Conservation (phyloP, 2,797 vertebrate species). For the Nothura maculosa region DNA sequence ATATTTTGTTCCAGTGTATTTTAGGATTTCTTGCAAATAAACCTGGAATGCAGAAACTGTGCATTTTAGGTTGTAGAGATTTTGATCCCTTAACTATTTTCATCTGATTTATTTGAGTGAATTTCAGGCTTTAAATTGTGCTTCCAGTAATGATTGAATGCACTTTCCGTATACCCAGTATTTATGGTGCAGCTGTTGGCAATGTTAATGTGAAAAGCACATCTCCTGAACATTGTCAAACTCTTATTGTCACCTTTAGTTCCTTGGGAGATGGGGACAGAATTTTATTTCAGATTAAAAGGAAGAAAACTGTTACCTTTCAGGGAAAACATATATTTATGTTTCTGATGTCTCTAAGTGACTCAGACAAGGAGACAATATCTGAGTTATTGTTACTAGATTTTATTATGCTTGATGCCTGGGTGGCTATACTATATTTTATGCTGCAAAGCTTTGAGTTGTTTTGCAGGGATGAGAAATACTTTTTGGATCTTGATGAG, state of each 20-base stretch:
- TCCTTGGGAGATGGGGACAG: constrained; percentile 68
- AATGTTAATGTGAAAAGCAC: constrained; percentile 74
- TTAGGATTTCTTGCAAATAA: constrained; percentile 57
- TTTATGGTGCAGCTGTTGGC: constrained; percentile 67
- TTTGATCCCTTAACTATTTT: constrained; percentile 44
- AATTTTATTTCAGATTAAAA: constrained; percentile 77
- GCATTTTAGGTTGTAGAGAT: constrained; percentile 27
- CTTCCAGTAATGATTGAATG: constrained; percentile 64
- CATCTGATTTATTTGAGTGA: constrained; percentile 67
- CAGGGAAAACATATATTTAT: constrained; percentile 75
- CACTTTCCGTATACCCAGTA: constrained; percentile 42
- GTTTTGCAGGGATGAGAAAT: constrained; percentile 26
- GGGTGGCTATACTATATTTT: constrained; percentile 67
- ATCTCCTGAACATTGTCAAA: constrained; percentile 69
- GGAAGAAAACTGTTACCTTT: constrained; percentile 72
- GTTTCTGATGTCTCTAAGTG: constrained; percentile 72
- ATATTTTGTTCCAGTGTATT: constrained; percentile 51
- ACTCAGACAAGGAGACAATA: constrained; percentile 70
- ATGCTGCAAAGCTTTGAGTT: constrained; percentile 60
- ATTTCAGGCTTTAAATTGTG: constrained; percentile 69
- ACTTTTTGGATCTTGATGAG: constrained; percentile 50
- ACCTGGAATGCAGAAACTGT: not conserved
- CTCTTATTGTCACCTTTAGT: constrained; percentile 74
- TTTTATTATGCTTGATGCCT: constrained; percentile 72
- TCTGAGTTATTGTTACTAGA: constrained; percentile 73